Evolutionary conservation across 2,113 vertebrate genomes (phyloP), one percentile per base, ranked within the genome.

Genomic region (Nyctibius bracteatus): DNA sequence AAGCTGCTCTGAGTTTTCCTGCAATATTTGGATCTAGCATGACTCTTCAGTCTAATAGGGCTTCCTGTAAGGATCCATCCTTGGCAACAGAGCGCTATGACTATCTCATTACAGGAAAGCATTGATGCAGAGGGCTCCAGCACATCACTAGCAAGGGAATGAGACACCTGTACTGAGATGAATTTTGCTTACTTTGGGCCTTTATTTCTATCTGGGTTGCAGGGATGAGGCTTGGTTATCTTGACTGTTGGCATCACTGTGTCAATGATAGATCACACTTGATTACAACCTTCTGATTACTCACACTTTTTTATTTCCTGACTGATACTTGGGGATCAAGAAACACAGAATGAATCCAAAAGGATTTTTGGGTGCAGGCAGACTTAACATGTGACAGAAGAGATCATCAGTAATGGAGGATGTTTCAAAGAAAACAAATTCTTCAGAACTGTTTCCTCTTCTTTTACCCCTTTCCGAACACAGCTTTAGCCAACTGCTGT

Each of bases 341-440:
- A 88, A 95, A 61, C n/a, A 73, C 6, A 47, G 31, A 65, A 90
- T 90, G 3, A 94, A 83, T 80, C 31, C 15, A 65, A 75, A 68
- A 37, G 2, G 4, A 7, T n/a, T 46, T 73, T 44, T 70, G 14
- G 4, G 9, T 58, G 55, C 9, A 86, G 52, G 44, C 5, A 47
- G 63, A 62, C 46, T 80, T 73, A 65, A 93, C 81, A 67, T 86
- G 46, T 46, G 37, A 10, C 27, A 62, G 37, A 17, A 86, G 46
- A 66, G 31, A 61, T 68, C 22, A 63, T 70, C 35, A 68, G 1
- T 23, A 54, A 23, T 18, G 22, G 33, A 86, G 19, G 15, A 62
- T 24, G 4, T 92, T 90, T 80, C 33, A 71, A 62, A 57, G 51
- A 16, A 89, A 95, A 19, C 9, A 77, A 74, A 55, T 74, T 86